Evolutionary conservation across 2,888 invertebrate species (phyloP), one percentile per base, ranked within the genome.

Genomic region (Stomorhina lunata): DNA sequence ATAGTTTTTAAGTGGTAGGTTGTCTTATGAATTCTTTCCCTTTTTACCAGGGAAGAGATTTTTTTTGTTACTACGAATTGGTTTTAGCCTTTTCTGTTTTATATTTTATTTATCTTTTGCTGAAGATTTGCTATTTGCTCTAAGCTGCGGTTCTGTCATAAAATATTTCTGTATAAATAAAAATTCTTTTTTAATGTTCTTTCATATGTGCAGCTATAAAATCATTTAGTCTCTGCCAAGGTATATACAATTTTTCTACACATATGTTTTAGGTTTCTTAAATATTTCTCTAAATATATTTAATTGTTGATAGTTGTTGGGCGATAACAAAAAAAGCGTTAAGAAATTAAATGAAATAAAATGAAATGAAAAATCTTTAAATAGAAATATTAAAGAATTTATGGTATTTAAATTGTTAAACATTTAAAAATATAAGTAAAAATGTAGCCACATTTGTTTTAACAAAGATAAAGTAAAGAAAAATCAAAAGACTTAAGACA

Each of bases 1-100:
- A 78, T 78, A 71, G 78, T 79, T 79, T 82, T 82, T 82, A 82
- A 82, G 81, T 82, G 78, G 81, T 79, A 71, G 81, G 81, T 79
- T 75, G 81, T 69, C 57, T 72, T 66, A 72, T 61, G 73, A 66
- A 32, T 57, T 53, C 17, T 61, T 61, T 68, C 29, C 50, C 63
- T 78, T 82, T 69, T 50, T 69, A 55, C 57, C 22, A 20, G 29
- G 17, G 27, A 50, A 59, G 7, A 53, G 17, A 6, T 71, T 59
- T 63, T 43, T 53, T 68, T 77, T n/a, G 34, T 50, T 53, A 25
- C n/a, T 68, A 12, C 32, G 27, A 17, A 2, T 10, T 17, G 3
- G n/a, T 37, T 76, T 34, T 34, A 12, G 34, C 27, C 37, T 63
- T 43, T 34, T 65, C 17, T 32, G 22, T 50, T 2, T 25, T 32